Evolutionary conservation across 2,797 vertebrate species (phyloP).

Genomic region (Sebastes melanostomus): DNA sequence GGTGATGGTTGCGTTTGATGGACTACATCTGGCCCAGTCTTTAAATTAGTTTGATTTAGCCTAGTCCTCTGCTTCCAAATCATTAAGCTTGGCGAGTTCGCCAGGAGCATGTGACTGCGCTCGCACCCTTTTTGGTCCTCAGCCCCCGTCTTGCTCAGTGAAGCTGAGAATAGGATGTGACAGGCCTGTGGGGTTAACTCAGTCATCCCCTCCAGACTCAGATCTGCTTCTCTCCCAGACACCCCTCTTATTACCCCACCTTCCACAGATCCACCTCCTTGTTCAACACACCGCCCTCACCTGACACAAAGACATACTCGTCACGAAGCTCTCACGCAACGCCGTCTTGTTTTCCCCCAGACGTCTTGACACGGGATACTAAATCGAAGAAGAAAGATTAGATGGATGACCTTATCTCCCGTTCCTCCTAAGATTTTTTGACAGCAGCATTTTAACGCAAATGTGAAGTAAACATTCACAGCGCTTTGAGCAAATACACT

Average conservation of each 20-base stretch:
- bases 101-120: conserved; percentile 75
- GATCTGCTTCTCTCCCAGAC: conserved; percentile 47
- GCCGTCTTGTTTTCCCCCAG: conserved; percentile 12
- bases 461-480: conserved; percentile 57
- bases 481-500: conserved; percentile 27
- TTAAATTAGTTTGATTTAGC: conserved; percentile 67
- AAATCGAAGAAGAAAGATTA: conserved; percentile 34
- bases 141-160: conserved; percentile 74
- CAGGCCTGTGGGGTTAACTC: conserved; percentile 79
- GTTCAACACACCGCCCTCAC: conserved; percentile 41
- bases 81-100: conserved; percentile 64
- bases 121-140: conserved; percentile 73
- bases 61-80: conserved; percentile 60
- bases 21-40: conserved; percentile 61
- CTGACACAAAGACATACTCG: conserved; percentile 38
- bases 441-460: conserved; percentile 47
- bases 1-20: conserved; percentile 68
- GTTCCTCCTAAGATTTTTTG: conserved; percentile 24
- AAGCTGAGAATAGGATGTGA: conserved; percentile 81
- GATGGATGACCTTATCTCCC: conserved; percentile 51
- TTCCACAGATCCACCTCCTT: conserved; percentile 18
- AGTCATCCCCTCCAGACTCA: conserved; percentile 71
- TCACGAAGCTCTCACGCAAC: conserved; percentile 24
- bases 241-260: conserved; percentile 18
- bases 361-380: conserved; percentile 34